These are phyloP conservation scores for Poicephalus meyeri DNA, from an alignment of 2,113 vertebrate genomes.

Conservation along the genomic window DNA sequence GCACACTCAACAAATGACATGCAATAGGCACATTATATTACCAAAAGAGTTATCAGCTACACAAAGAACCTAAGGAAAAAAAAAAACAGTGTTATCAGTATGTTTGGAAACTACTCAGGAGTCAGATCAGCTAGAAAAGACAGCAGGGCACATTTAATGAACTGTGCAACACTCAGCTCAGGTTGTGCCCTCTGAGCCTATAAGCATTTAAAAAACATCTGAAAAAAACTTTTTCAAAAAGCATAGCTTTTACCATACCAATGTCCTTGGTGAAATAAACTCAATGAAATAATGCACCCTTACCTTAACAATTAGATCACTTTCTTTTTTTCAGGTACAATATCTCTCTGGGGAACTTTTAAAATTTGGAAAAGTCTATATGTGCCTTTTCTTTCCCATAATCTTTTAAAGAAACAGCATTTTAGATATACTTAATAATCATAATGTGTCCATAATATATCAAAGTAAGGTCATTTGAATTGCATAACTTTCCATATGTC, in stretches of 20 bases:
- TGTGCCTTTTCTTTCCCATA: not conserved
- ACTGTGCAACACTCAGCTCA: not conserved
- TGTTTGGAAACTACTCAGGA: not conserved
- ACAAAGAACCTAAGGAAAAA: not conserved
- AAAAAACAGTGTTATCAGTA: not conserved
- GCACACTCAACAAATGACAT: not conserved
- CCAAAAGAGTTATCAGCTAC: not conserved
- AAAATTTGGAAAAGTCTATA: not conserved
- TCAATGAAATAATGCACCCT: not conserved
- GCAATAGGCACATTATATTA: not conserved
- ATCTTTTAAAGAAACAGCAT: not conserved
- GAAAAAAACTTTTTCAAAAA: not conserved
- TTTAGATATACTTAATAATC: not conserved
- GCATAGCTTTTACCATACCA: not conserved
- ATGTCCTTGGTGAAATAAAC: not conserved
- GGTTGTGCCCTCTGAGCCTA: not conserved
- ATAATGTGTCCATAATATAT: not conserved
- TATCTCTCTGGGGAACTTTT: not conserved
- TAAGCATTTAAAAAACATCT: not conserved
- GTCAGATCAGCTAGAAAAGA: not conserved
- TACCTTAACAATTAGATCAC: not conserved
- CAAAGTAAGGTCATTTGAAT: not conserved
- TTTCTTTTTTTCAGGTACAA: not conserved
- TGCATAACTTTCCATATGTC: not conserved
- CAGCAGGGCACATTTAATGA: not conserved